Conservation (phyloP, 2,888 invertebrate genomes). For the Phragmatobia fuliginosa region DNA sequence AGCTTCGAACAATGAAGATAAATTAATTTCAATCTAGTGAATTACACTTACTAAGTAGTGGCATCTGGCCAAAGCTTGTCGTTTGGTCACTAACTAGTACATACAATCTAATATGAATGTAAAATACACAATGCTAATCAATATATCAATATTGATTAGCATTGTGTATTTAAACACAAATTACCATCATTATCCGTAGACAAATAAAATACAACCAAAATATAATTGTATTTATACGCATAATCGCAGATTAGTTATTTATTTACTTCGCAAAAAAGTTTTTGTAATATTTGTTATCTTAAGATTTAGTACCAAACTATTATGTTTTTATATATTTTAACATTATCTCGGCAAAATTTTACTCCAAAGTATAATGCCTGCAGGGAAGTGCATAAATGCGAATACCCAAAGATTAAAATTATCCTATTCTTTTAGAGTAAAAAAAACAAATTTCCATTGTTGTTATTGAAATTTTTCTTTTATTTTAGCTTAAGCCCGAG, state of each 20-base stretch:
- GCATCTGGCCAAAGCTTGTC: background rate
- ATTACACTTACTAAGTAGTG: background rate
- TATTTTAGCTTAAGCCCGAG: constrained; percentile 58
- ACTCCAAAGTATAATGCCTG: constrained; percentile 60
- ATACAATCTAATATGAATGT: constrained; percentile 18
- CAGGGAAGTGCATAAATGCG: constrained; percentile 80
- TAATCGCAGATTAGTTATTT: constrained; percentile 8
- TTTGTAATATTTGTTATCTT: constrained; percentile 12
- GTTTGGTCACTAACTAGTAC: constrained; percentile 2
- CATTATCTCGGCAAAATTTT: constrained; percentile 39
- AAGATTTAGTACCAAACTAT: too few species aligned
- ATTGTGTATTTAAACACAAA: background rate
- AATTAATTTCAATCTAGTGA: constrained; percentile 1
- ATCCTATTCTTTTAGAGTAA: constrained; percentile 26
- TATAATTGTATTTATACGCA: constrained; percentile 16
- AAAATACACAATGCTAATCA: constrained; percentile 31
- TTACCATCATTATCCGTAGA: constrained; percentile 20
- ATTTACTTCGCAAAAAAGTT: background rate
- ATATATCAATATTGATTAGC: constrained; percentile 13
- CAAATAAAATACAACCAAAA: constrained; percentile 1
- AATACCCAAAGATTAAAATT: constrained; percentile 61
- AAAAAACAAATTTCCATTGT: constrained; percentile 48
- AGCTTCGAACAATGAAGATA: background rate
- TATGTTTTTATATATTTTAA: constrained; percentile 22
- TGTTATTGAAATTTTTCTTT: constrained; percentile 44